Base-by-base conservation (phyloP, 2,888 invertebrate genomes). In the Steromphala cineraria region DNA sequence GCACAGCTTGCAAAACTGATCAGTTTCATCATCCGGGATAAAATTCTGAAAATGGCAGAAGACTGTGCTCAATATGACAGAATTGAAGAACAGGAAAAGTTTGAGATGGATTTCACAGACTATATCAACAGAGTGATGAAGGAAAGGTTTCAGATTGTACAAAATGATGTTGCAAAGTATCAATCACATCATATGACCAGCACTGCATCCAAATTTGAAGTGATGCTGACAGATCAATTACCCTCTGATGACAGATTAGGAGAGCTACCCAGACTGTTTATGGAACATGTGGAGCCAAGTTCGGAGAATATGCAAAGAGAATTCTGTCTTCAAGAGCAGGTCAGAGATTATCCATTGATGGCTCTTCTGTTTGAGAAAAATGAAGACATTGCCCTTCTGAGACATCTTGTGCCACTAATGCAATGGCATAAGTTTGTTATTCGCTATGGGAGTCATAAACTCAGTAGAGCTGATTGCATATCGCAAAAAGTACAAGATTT, bases 1-100 rank as follows among this genome's bases (percentile, higher is more conserved):
- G 62, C 74, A 15, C 78, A 83, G 2, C 5, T 77, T 4, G 77
- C 79, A 56, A 52, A 53, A 17, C 40, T 83, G 19, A 31, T 81
- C 17, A 71, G 80, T 67, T 15, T 55, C 13, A 46, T 78, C 31
- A 24, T 77, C 36, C 40, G 28, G 17, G 46, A 77, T 56, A 28
- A 55, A 15, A 13, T 52, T 24, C 4, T n/a, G 0, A 19, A 28
- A 10, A 46, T 53, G 10, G n/a, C 31, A 5, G 13, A 55, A 56
- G 21, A 77, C 36, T 8, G 3, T 24, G 36, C 10, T 53, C 53
- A 21, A 31, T 77, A 52, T 56, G 17, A 53, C 5, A 77, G n/a
- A 21, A 28, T 19, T 31, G 55, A 77, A 10, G 76, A 77, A 15
- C 40, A 53, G 19, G 76, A 77, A 28, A 17, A 10, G 24, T 77